Evolutionary conservation across 1,140 invertebrate genomes (phyloP), one percentile per base, ranked within the genome.

Genomic region (Drosophila sproati): DNA sequence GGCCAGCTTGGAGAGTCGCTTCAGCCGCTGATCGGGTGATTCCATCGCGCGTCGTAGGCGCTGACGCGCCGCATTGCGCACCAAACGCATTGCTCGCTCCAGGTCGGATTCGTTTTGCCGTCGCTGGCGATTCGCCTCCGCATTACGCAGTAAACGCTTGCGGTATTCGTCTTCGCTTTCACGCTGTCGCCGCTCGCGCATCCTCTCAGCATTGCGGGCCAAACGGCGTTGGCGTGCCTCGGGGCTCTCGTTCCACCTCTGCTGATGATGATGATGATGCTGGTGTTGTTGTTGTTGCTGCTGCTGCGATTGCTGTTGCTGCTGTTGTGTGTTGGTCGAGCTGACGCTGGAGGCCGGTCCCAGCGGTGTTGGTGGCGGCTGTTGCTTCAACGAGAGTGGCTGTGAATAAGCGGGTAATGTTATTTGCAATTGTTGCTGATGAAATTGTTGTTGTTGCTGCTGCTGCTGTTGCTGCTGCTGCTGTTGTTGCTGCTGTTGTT

Each of bases 1-100:
- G 3, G 94, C 93, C 32, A 94, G 69, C 63, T 94, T 94, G 10
- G 93, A 92, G 35, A 94, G 63, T 3, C 94, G 92, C 43, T 89
- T 87, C 5, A 92, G 80, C 55, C 94, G 89, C 73, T 94, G 93
- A 39, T 94, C 93, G 3, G 93, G 85, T 2, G 94, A 91, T 77
- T 94, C 94, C 78, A 93, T 93, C 5, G 92, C 92, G 0, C 92
- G 80, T 3, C 92, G 79, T 37, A 92, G 55, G 7, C 92, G 67
- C 59, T 92, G 92, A 2, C 92, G 69, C 32, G 92, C 92, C 51
- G 92, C 92, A 70, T 92, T 92, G 34, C 92, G 83, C 10, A 92
- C 92, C 76, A 92, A 59, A 10, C 92, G 82, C 86, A 92, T 92
- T 2, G 92, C 91, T 4, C 91, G 67, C 57, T 92, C 92, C 28